Conservation (phyloP, 2,888 invertebrate species). For the Drosophila koepferae region DNA sequence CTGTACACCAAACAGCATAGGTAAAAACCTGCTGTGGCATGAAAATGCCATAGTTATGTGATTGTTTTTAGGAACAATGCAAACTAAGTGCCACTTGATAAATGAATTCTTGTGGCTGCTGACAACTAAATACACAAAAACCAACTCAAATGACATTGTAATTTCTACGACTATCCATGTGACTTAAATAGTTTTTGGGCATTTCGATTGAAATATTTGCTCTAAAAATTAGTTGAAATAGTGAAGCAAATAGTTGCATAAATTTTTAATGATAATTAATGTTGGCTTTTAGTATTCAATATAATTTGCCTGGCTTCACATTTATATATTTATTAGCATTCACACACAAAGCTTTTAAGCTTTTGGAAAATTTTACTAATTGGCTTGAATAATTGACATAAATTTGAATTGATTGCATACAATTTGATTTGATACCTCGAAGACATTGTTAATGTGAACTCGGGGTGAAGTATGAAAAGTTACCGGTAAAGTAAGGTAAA, state of each 20-base stretch:
- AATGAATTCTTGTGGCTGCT: conserved; percentile 42
- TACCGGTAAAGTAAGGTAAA: no score
- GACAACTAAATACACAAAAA: conserved; percentile 36
- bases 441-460: no score
- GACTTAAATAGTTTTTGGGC: conserved; percentile 32
- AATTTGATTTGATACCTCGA: not conserved
- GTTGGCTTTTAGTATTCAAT: not conserved
- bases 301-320: not conserved
- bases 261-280: not conserved
- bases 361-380: not conserved
- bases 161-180: conserved; percentile 20
- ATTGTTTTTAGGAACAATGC: conserved; percentile 48
- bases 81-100: conserved; percentile 49
- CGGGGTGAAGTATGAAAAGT: no score
- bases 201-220: conserved; percentile 16
- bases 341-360: not conserved
- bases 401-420: conserved; percentile 1
- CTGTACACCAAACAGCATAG: conserved; percentile 51
- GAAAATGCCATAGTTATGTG: conserved; percentile 27
- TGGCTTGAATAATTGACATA: not conserved
- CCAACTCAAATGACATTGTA: not conserved
- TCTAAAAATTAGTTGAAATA: not conserved
- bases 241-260: not conserved
- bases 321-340: not conserved
- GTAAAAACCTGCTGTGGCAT: conserved; percentile 40